Conservation (phyloP, 2,888 invertebrate genomes). For the Apamea epomidion region DNA sequence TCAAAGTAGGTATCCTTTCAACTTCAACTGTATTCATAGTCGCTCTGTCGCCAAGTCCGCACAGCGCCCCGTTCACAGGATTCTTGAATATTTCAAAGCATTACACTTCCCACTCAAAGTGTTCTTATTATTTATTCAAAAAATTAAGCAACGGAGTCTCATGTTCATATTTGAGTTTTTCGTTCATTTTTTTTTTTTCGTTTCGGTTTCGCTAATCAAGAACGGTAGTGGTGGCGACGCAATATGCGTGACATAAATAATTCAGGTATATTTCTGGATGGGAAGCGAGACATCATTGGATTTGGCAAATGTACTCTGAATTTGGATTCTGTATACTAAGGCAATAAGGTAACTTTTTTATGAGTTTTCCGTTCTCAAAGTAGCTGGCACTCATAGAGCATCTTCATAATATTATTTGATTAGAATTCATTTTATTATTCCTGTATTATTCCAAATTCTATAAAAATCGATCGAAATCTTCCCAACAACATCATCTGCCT, state of each 20-base stretch:
- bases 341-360: conserved; percentile 32
- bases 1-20: conserved; percentile 47
- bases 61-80: conserved; percentile 64
- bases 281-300: conserved; percentile 43
- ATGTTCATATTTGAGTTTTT: conserved; percentile 64
- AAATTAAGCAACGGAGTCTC: conserved; percentile 74
- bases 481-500: not conserved
- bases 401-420: not conserved
- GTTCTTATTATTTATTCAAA: conserved; percentile 77
- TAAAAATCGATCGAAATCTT: not conserved
- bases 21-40: conserved; percentile 40
- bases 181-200: conserved; percentile 45
- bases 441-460: not conserved
- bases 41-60: conserved; percentile 61
- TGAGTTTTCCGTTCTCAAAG: conserved; percentile 26
- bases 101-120: conserved; percentile 74
- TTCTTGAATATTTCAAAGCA: conserved; percentile 77
- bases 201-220: conserved; percentile 57
- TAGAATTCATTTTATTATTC: not conserved
- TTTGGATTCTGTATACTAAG: conserved; percentile 38
- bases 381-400: not conserved
- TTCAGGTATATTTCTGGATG: conserved; percentile 46
- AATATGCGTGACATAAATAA: conserved; percentile 60
- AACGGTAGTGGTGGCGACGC: conserved; percentile 44
- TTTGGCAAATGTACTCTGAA: conserved; percentile 57